Conservation (phyloP, 2,113 vertebrate genomes). For the Prionailurus bengalensis region DNA sequence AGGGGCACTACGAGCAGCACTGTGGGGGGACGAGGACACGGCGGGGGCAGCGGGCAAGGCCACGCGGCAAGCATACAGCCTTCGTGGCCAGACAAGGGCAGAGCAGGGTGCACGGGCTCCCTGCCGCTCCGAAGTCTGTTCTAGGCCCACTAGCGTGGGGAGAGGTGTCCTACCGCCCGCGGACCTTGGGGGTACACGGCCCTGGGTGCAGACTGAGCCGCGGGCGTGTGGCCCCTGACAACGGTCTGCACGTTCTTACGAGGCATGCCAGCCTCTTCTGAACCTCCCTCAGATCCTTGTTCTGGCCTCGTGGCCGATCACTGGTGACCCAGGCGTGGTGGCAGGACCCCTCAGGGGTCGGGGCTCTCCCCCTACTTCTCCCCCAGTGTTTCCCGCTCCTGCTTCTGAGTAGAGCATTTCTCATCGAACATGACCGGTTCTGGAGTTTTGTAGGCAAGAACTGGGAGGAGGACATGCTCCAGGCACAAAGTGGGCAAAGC, state of each 20-base stretch:
- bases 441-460: background rate
- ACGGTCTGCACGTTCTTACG: background rate
- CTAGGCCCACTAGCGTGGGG: background rate
- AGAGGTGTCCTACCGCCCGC: background rate
- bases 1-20: background rate
- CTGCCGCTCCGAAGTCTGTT: too few relatives aligned
- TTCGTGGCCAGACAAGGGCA: background rate
- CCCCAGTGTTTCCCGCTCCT: background rate
- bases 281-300: background rate
- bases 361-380: background rate
- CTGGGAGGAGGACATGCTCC: background rate
- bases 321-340: background rate
- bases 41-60: background rate
- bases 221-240: background rate
- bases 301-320: background rate
- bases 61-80: accelerated
- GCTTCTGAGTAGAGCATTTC: background rate
- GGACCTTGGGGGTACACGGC: background rate
- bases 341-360: background rate
- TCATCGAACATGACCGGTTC: background rate
- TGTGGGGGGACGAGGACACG: background rate
- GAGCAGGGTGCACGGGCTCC: background rate
- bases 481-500: background rate
- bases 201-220: background rate
- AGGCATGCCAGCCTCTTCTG: background rate